A percentile compares a stretch with the other conserved stretches of the same genome.
phyloP scores from a whole-genome alignment of 2,797 vertebrate genomes.

The Lepilemur septentrionalis region DNA sequence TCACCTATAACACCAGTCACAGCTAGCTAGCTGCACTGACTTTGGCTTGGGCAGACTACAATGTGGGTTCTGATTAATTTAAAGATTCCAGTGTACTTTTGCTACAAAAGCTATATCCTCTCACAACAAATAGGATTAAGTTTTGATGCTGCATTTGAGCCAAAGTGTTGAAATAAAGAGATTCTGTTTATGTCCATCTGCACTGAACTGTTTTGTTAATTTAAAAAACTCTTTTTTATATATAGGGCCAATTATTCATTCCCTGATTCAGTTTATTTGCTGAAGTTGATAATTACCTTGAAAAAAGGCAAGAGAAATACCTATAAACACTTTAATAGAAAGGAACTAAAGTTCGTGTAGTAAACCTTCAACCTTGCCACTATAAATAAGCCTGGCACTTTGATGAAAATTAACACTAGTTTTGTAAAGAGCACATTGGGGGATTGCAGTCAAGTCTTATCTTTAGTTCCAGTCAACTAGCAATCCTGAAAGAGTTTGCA shows the following conservation, averaged over 20 bases:
- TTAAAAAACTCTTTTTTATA: slow-evolving; percentile 75
- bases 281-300: slow-evolving; percentile 80
- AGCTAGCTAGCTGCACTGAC: slow-evolving; percentile 68
- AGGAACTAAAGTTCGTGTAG: slow-evolving; percentile 80
- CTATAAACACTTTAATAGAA: slow-evolving; percentile 80
- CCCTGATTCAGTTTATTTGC: slow-evolving; percentile 60
- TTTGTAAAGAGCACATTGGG: slow-evolving; percentile 89
- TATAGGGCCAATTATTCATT: slow-evolving; percentile 80
- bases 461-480: slow-evolving; percentile 96
- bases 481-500: slow-evolving; percentile 96
- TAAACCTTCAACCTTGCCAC: slow-evolving; percentile 80
- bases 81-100: slow-evolving; percentile 81
- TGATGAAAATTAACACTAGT: slow-evolving; percentile 90
- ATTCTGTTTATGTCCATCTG: slow-evolving; percentile 65
- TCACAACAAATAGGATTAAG: slow-evolving; percentile 83
- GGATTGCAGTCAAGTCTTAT: slow-evolving; percentile 91
- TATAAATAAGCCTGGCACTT: slow-evolving; percentile 84
- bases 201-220: slow-evolving; percentile 64
- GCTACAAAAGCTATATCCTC: slow-evolving; percentile 82
- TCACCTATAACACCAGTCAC: slow-evolving; percentile 72
- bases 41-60: slow-evolving; percentile 75
- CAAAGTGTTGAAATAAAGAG: slow-evolving; percentile 82
- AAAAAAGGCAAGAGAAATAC: slow-evolving; percentile 71
- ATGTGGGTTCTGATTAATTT: slow-evolving; percentile 80
- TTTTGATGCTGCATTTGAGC: slow-evolving; percentile 81